phyloP scores from a whole-genome alignment of 2,888 invertebrate genomes.

The Sceliomorpha sp. region DNA sequence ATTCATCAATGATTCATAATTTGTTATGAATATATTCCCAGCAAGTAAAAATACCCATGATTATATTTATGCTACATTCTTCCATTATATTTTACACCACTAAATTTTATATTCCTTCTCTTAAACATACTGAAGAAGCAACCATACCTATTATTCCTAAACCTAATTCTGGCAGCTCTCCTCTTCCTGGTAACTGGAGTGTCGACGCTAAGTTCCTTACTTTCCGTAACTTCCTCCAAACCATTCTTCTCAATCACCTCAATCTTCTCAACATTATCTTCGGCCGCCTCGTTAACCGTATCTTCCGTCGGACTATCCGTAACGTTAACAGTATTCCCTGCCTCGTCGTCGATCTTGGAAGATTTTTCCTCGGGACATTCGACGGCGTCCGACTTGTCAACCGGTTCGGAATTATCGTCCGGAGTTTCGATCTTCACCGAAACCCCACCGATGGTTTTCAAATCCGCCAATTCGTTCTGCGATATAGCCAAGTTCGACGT shows the following conservation, averaged over 20 bases:
- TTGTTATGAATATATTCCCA: no score
- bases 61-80: no score
- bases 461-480: conserved; percentile 75
- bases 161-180: conserved; percentile 24
- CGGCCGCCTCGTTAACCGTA: conserved; percentile 17
- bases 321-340: no score
- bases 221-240: conserved; percentile 13
- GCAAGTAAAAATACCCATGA: no score
- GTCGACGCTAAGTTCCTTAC: conserved; percentile 8
- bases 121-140: no score
- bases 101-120: conserved; percentile 4
- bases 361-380: no score
- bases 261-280: conserved; percentile 28
- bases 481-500: conserved; percentile 74
- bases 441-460: conserved; percentile 76
- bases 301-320: conserved; percentile 47
- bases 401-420: conserved; percentile 69
- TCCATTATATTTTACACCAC: no score
- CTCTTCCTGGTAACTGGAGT: conserved; percentile 29
- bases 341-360: no score
- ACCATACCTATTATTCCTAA: conserved; percentile 43
- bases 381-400: conserved; percentile 82
- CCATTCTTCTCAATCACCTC: conserved; percentile 22
- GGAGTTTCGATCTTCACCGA: conserved; percentile 77
- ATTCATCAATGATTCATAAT: no score